Conservation (phyloP, 2,888 invertebrate genomes). For the Marronus borbonicus region DNA sequence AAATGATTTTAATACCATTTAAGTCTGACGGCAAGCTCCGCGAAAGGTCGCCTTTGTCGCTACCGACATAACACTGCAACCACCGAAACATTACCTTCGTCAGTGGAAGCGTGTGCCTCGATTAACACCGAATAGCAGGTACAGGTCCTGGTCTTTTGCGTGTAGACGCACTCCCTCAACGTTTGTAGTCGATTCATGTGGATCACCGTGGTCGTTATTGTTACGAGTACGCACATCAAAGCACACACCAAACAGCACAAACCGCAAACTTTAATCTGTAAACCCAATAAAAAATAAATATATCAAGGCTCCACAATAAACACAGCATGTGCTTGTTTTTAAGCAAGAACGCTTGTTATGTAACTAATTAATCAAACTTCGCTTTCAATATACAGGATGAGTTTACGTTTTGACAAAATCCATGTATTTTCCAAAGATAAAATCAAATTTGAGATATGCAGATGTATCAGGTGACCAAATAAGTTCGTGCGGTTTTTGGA, state of each 20-base stretch:
- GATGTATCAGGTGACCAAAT: too few species aligned
- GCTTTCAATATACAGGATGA: too few species aligned
- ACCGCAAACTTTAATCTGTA: slow-evolving; percentile 90
- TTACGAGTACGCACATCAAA: slow-evolving; percentile 88
- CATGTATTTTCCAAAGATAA: too few species aligned
- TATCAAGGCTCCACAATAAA: neutral
- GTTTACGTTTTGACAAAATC: too few species aligned
- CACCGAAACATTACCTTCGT: slow-evolving; percentile 71
- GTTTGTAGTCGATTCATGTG: slow-evolving; percentile 93
- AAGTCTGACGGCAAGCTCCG: slow-evolving; percentile 15
- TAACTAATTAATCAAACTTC: too few species aligned
- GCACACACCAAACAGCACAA: slow-evolving; percentile 91
- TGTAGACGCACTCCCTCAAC: slow-evolving; percentile 89
- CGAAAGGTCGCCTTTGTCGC: slow-evolving; percentile 16
- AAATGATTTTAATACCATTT: slow-evolving; percentile 39
- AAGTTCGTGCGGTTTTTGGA: too few species aligned
- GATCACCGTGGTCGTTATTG: slow-evolving; percentile 91
- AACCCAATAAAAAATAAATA: slow-evolving; percentile 53
- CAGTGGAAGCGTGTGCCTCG: slow-evolving; percentile 76
- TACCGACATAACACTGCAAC: neutral
- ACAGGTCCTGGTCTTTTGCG: slow-evolving; percentile 83
- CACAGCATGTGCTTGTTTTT: too few species aligned
- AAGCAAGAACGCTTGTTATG: too few species aligned
- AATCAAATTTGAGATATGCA: too few species aligned
- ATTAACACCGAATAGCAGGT: slow-evolving; percentile 84